A percentile compares a stretch with the other conserved stretches of the same genome.
Conservation (phyloP, 2,113 vertebrate species). For the Grammomys dolichurus region DNA sequence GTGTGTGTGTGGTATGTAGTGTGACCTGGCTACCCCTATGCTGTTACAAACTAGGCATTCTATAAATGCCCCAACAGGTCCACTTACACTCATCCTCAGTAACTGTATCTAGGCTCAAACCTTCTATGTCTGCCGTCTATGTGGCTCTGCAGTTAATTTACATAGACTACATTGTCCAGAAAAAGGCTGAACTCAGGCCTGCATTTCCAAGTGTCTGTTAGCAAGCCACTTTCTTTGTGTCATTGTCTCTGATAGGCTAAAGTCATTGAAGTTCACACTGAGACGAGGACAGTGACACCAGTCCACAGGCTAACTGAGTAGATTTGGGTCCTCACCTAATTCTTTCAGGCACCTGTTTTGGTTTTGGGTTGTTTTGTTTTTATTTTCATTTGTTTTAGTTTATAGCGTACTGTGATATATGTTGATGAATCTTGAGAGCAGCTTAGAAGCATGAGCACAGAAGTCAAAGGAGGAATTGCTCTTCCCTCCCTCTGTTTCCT, state of each 20-base stretch:
- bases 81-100: not conserved
- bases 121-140: not conserved
- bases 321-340: not conserved
- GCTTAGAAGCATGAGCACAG: not conserved
- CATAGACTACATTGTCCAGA: not conserved
- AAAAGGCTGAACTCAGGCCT: not conserved
- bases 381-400: too few relatives aligned
- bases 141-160: not conserved
- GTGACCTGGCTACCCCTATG: not conserved
- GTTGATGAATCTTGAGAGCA: not conserved
- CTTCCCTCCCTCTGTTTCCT: rapidly evolving
- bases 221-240: not conserved
- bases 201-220: not conserved
- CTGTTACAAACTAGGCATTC: not conserved
- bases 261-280: not conserved
- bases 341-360: not conserved
- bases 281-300: not conserved
- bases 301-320: not conserved
- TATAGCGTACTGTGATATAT: not conserved
- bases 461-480: not conserved
- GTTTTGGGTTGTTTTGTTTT: too few relatives aligned
- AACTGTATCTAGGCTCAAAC: not conserved
- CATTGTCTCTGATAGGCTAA: not conserved
- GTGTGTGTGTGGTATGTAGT: not conserved
- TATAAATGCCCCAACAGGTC: not conserved